Base-by-base conservation (phyloP, 37 sponge, comb jelly and placozoan species). In the Beroe ovata region DNA sequence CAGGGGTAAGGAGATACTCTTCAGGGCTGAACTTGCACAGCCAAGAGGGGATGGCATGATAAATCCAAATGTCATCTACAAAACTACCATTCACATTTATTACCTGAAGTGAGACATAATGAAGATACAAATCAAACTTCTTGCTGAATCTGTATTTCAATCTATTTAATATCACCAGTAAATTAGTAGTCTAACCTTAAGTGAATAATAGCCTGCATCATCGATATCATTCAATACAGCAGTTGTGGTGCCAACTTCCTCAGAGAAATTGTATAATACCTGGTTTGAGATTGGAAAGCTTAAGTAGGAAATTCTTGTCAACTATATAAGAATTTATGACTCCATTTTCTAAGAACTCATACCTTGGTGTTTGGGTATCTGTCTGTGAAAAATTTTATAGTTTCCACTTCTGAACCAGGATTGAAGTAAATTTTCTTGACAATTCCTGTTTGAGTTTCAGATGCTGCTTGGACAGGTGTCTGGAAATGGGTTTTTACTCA, bases 61-160 rank as follows among this genome's bases (percentile, higher is more conserved):
- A 77, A 20, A 77, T 16, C 84, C 84, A 77, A 11, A 77, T 21
- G 84, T 77, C 84, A 35, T 77, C 84, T 36, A 77, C 54, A 25
- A 42, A 77, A 21, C 36, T 32, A 3, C 84, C 84, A 36, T 77
- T 77, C 41, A 39, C 54, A 35, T 77, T 77, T 41, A 42, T 39
- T 3, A 77, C 84, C 84, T 77, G 6, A 47, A n/a, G n/a, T n/a
- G n/a, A n/a, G n/a, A n/a, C n/a, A n/a, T n/a, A n/a, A n/a, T n/a
- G n/a, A n/a, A n/a, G n/a, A n/a, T n/a, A n/a, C n/a, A n/a, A n/a
- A n/a, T n/a, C n/a, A n/a, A n/a, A n/a, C n/a, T n/a, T n/a, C n/a
- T n/a, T n/a, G n/a, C n/a, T n/a, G n/a, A n/a, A n/a, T n/a, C n/a
- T n/a, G n/a, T n/a, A n/a, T n/a, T n/a, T n/a, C n/a, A n/a, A n/a